phyloP scores from a whole-genome alignment of 2,797 vertebrate species.

The Schizopygopsis malacanthus region DNA sequence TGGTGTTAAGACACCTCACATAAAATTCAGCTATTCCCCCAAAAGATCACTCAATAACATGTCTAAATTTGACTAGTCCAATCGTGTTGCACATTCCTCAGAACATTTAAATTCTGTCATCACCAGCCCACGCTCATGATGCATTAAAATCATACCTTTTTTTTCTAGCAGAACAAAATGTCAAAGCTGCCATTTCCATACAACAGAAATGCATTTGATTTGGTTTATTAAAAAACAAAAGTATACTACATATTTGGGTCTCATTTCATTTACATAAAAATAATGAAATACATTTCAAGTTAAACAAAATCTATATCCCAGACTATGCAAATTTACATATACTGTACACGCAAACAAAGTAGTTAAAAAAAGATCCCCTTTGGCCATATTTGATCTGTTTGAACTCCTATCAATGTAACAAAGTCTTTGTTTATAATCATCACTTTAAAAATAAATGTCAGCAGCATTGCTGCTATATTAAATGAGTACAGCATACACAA shows the following conservation, averaged over 20 bases:
- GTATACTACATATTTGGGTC: background rate
- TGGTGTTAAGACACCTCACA: background rate
- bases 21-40: background rate
- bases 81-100: constrained; percentile 21
- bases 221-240: background rate
- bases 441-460: background rate
- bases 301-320: background rate
- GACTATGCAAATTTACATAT: background rate
- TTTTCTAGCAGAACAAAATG: constrained; percentile 15
- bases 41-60: constrained; percentile 9
- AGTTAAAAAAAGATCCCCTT: background rate
- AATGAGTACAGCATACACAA: background rate
- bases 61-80: constrained; percentile 13
- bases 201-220: background rate
- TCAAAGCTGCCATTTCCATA: constrained; percentile 14
- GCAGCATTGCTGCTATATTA: background rate
- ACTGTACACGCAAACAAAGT: background rate
- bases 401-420: background rate
- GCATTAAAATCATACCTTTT: constrained; percentile 21
- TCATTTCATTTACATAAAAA: background rate
- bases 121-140: constrained; percentile 10
- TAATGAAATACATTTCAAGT: background rate
- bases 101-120: constrained; percentile 16
- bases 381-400: background rate
- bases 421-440: background rate